Evolutionary conservation across 2,797 vertebrate species (phyloP).

Genomic region (Periophthalmus magnuspinnatus): DNA sequence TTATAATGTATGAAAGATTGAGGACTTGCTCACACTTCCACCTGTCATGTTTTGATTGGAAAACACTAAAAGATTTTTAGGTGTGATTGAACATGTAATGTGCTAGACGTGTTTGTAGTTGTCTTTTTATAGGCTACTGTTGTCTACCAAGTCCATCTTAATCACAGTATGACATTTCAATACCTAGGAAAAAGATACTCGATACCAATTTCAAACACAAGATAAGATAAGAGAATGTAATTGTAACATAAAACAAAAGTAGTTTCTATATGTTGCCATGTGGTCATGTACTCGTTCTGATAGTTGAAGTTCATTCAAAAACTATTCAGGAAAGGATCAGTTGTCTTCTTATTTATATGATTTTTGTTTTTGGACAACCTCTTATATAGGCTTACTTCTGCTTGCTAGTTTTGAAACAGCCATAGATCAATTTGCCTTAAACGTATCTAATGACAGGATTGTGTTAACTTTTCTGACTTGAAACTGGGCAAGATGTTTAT

Average conservation of each 20-base stretch:
- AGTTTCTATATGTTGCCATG: neutral
- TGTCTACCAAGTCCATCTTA: no score
- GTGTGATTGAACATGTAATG: neutral
- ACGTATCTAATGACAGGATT: neutral
- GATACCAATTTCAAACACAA: no score
- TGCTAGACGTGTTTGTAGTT: neutral
- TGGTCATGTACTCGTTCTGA: no score
- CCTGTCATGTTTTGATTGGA: neutral
- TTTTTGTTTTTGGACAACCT: neutral
- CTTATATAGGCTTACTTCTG: neutral
- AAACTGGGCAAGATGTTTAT: conserved; percentile 4
- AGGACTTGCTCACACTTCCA: neutral
- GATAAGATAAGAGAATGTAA: no score
- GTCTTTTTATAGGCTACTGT: neutral
- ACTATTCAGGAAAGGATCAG: no score
- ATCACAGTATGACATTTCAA: neutral
- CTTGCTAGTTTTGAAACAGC: neutral
- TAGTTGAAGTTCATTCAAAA: no score
- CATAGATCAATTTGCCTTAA: neutral
- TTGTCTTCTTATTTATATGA: no score
- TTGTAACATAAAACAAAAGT: no score
- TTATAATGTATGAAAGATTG: neutral
- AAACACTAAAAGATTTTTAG: neutral
- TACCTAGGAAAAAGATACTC: no score
- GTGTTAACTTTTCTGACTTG: neutral